Conservation (phyloP, 1,140 invertebrate species). For the Sarcophaga peregrina region DNA sequence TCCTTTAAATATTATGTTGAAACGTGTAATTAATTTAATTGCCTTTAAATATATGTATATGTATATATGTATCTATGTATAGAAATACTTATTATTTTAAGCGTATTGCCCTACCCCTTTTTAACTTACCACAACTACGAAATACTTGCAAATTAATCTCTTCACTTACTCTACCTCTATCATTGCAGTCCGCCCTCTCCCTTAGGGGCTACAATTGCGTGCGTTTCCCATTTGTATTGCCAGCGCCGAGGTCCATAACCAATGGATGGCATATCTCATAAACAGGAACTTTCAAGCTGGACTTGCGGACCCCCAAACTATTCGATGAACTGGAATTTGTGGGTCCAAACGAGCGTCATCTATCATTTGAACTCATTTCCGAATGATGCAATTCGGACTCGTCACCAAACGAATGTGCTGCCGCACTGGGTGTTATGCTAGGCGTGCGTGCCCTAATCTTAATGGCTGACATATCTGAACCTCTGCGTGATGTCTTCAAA, state of each 20-base stretch:
- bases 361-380: slow-evolving; percentile 68
- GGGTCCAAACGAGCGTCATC: slow-evolving; percentile 69
- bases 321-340: slow-evolving; percentile 62
- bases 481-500: slow-evolving; percentile 68
- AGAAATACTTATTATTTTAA: slow-evolving; percentile 16
- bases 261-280: slow-evolving; percentile 65
- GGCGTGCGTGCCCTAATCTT: slow-evolving; percentile 68
- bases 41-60: no score
- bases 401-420: slow-evolving; percentile 67
- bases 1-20: not conserved
- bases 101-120: slow-evolving; percentile 42
- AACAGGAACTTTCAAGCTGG: slow-evolving; percentile 60
- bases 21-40: not conserved
- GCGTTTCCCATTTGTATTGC: slow-evolving; percentile 42
- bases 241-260: slow-evolving; percentile 61
- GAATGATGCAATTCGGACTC: slow-evolving; percentile 70
- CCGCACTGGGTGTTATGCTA: slow-evolving; percentile 67
- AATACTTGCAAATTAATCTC: slow-evolving; percentile 27
- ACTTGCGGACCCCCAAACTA: slow-evolving; percentile 64
- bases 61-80: not conserved
- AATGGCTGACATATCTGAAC: slow-evolving; percentile 76
- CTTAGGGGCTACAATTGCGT: slow-evolving; percentile 58
- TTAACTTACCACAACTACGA: not conserved
- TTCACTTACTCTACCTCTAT: not conserved
- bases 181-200: not conserved